Evolutionary conservation across 2,113 vertebrate species (phyloP).

Genomic region (Tauraco erythrolophus): DNA sequence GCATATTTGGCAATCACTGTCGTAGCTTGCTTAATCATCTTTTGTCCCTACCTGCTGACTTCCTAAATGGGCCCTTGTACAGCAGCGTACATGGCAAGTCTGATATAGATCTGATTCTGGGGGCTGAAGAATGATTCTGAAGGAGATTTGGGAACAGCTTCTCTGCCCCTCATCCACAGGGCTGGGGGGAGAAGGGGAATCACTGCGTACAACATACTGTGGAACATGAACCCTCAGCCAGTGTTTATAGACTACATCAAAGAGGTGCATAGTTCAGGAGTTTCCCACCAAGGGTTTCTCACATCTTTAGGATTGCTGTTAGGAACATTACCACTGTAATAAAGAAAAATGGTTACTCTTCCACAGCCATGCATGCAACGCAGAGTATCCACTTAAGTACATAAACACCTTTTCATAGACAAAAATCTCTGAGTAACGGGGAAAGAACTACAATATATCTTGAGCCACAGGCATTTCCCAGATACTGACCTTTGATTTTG

Average conservation of each 20-base stretch:
- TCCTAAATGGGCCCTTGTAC: accelerated
- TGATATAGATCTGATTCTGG: no score
- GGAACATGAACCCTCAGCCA: neutral
- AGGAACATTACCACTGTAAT: neutral
- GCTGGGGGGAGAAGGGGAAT: neutral
- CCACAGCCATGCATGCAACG: neutral
- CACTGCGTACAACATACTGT: neutral
- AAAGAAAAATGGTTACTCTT: neutral
- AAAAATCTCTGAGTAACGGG: neutral
- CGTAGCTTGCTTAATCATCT: neutral
- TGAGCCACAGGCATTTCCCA: slow-evolving; percentile 3
- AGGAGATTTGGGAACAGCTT: neutral
- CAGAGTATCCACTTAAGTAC: neutral
- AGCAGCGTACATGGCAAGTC: accelerated
- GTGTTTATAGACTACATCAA: accelerated
- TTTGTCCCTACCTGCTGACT: neutral
- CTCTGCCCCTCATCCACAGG: neutral
- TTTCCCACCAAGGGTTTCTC: neutral
- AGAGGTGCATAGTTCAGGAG: neutral
- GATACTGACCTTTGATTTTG: slow-evolving; percentile 58
- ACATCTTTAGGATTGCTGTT: neutral
- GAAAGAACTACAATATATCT: neutral
- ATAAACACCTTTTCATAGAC: neutral
- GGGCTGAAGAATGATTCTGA: neutral
- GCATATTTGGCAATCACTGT: neutral